A percentile compares a stretch with the other conserved stretches of the same genome.
phyloP scores from a whole-genome alignment of 2,113 vertebrate species.

The Sprattus sprattus region DNA sequence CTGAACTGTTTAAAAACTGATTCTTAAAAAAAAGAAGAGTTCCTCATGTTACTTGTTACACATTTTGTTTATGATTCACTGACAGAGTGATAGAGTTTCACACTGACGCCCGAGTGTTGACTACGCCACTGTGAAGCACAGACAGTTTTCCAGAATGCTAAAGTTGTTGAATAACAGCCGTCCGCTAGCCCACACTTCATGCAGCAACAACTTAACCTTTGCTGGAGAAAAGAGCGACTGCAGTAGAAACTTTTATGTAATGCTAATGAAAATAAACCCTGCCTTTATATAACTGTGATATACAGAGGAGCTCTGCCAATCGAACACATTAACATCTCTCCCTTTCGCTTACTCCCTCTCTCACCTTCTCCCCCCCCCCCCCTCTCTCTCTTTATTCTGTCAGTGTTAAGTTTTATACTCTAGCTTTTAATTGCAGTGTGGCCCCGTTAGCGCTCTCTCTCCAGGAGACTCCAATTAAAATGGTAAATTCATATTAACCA shows the following conservation, averaged over 20 bases:
- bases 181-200: conserved; percentile 29
- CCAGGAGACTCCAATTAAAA: conserved; percentile 10
- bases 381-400: not conserved
- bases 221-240: not conserved
- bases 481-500: conserved; percentile 13
- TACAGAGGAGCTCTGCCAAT: conserved; percentile 7
- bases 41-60: no score
- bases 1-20: not conserved
- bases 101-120: not conserved
- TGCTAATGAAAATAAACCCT: conserved; percentile 39
- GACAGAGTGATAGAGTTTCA: not conserved
- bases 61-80: no score
- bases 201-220: conserved; percentile 20
- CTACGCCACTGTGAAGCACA: not conserved
- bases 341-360: no score
- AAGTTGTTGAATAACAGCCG: conserved; percentile 23
- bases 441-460: not conserved
- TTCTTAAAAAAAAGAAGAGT: not conserved
- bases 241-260: conserved; percentile 37
- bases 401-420: not conserved
- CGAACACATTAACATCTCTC: no score
- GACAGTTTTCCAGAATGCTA: conserved; percentile 17
- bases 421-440: not conserved
- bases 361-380: not conserved
- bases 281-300: conserved; percentile 33